Evolutionary conservation across 2,113 vertebrate species (phyloP).

Genomic region (Macroglossus sobrinus): DNA sequence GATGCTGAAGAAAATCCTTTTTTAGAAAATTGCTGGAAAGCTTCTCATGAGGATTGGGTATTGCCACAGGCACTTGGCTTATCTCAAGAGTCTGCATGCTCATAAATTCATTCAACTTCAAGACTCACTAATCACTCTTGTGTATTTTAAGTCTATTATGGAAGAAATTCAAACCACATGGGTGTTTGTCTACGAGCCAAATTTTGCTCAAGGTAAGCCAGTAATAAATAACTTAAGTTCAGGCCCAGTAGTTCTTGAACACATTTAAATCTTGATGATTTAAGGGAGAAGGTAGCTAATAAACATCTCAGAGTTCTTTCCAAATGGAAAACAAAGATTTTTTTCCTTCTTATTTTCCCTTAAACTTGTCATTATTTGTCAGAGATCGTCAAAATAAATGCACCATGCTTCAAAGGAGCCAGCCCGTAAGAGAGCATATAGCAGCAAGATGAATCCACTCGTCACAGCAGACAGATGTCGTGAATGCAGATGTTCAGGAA

Average conservation of each 20-base stretch:
- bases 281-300: constrained; percentile 17
- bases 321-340: constrained; percentile 61
- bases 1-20: not conserved
- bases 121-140: constrained; percentile 45
- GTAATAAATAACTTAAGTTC: constrained; percentile 15
- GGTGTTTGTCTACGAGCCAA: constrained; percentile 53
- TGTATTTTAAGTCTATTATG: constrained; percentile 51
- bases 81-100: constrained; percentile 67
- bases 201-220: constrained; percentile 50
- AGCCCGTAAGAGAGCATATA: constrained; percentile 55
- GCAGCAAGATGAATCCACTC: constrained; percentile 66
- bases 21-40: constrained; percentile 12
- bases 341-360: constrained; percentile 50
- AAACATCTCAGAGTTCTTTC: constrained; percentile 55
- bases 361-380: constrained; percentile 66
- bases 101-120: constrained; percentile 68
- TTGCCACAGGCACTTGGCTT: constrained; percentile 48
- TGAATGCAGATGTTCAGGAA: constrained; percentile 58
- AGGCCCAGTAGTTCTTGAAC: constrained; percentile 39
- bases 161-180: constrained; percentile 62
- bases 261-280: constrained; percentile 52
- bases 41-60: not conserved
- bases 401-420: constrained; percentile 66
- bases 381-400: constrained; percentile 73
- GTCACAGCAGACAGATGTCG: constrained; percentile 60